These are phyloP conservation scores for Sphaeramia orbicularis DNA, from an alignment of 2,797 vertebrate species.

Conservation along the genomic window DNA sequence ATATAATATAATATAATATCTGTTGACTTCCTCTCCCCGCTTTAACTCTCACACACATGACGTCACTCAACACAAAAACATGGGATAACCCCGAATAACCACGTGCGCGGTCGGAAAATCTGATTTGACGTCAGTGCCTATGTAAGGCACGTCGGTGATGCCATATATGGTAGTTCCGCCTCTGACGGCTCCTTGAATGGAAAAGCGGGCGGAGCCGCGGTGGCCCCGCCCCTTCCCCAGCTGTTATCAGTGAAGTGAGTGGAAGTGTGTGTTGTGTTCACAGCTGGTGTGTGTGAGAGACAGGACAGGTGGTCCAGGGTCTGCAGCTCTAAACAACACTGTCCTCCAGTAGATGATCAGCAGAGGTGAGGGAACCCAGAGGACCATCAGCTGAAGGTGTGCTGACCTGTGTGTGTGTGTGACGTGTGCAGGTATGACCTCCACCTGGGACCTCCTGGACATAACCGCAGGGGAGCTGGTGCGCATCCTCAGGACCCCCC, in stretches of 20 bases:
- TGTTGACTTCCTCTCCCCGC: too few relatives aligned
- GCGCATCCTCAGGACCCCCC: constrained; percentile 77
- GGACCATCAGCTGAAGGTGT: too few relatives aligned
- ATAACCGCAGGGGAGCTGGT: constrained; percentile 79
- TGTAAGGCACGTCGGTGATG: constrained; percentile 72
- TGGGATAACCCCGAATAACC: constrained; percentile 73
- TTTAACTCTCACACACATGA: too few relatives aligned
- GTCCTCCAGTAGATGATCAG: too few relatives aligned
- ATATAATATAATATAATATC: too few relatives aligned
- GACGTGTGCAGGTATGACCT: constrained; percentile 64
- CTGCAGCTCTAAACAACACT: too few relatives aligned
- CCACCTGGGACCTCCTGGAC: constrained; percentile 70
- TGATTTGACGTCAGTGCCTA: constrained; percentile 67
- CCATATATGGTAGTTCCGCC: constrained; percentile 80
- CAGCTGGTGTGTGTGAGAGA: constrained; percentile 29
- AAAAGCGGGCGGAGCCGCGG: constrained; percentile 67
- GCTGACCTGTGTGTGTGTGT: neutral
- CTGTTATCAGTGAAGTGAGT: constrained; percentile 75
- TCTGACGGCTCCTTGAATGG: constrained; percentile 65
- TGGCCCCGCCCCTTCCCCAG: constrained; percentile 58
- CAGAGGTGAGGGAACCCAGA: too few relatives aligned
- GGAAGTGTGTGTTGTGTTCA: constrained; percentile 54
- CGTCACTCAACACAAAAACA: constrained; percentile 78
- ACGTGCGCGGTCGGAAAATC: constrained; percentile 73
- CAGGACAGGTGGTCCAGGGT: constrained; percentile 4